Conservation (phyloP, 2,113 vertebrate genomes). For the Scartelaos histophorus region DNA sequence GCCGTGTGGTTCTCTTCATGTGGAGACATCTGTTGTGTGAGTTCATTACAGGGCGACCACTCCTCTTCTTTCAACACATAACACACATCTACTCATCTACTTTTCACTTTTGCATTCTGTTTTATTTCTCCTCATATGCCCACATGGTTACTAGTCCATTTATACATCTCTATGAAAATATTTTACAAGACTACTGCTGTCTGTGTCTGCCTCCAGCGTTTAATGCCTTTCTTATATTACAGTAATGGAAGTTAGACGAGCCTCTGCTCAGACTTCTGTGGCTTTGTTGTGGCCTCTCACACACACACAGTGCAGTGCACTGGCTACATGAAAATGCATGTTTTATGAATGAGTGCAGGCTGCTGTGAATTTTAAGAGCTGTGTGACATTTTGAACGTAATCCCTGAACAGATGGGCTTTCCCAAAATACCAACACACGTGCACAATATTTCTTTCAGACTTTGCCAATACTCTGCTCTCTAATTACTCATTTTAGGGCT, state of each 20-base stretch:
- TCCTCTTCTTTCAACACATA: conserved; percentile 41
- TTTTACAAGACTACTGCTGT: background rate
- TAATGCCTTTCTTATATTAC: conserved; percentile 9
- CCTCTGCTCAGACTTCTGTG: conserved; percentile 31
- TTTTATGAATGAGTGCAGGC: conserved; percentile 72
- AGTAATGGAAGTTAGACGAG: conserved; percentile 13
- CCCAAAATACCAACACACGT: conserved; percentile 67
- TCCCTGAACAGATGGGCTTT: conserved; percentile 72
- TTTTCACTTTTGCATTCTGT: background rate
- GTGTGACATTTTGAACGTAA: conserved; percentile 57
- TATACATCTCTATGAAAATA: background rate
- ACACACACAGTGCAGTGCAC: conserved; percentile 30
- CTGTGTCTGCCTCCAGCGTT: conserved; percentile 16
- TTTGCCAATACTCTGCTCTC: conserved; percentile 64
- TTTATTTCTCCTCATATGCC: background rate
- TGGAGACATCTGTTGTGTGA: conserved; percentile 72
- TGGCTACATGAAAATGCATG: conserved; percentile 67
- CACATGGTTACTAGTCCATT: conserved; percentile 7
- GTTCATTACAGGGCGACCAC: conserved; percentile 62
- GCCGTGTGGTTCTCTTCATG: conserved; percentile 61
- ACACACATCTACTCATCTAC: conserved; percentile 21
- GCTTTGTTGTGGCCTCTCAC: conserved; percentile 57
- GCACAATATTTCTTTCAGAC: conserved; percentile 63
- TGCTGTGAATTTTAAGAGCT: conserved; percentile 52
- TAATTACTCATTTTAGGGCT: conserved; percentile 63